phyloP scores from a whole-genome alignment of 2,113 vertebrate species.

The Bufo gargarizans region DNA sequence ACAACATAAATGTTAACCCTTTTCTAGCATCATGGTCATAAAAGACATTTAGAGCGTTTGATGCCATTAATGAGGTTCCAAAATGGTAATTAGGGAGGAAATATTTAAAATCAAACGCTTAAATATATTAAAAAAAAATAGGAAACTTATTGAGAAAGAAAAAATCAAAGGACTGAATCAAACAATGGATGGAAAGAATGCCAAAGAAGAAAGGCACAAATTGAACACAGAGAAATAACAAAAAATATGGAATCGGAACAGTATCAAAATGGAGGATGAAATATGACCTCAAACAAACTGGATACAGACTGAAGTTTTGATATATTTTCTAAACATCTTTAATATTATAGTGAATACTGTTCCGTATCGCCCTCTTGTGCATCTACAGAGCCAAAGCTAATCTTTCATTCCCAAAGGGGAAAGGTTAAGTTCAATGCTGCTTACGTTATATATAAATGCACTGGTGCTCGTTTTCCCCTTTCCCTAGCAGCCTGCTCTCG shows the following conservation, averaged over 20 bases:
- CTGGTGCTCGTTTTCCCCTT: no score
- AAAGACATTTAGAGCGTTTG: neutral
- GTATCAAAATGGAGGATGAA: neutral
- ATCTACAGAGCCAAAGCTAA: no score
- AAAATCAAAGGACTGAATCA: neutral
- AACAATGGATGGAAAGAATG: neutral
- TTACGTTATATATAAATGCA: no score
- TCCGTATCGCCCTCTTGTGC: neutral
- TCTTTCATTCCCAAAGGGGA: no score
- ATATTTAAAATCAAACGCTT: neutral
- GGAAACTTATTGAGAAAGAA: neutral
- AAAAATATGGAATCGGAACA: neutral
- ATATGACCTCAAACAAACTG: neutral
- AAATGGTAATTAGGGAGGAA: neutral
- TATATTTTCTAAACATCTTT: neutral
- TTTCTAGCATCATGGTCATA: neutral
- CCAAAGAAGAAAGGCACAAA: neutral
- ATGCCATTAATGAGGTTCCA: neutral
- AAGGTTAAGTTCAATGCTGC: no score
- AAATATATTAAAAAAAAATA: neutral
- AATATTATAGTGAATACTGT: neutral
- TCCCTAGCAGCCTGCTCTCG: no score
- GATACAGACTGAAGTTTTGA: neutral
- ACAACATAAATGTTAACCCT: conserved; percentile 1
- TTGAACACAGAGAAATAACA: neutral